These are phyloP conservation scores for Tachypleus tridentatus DNA, from an alignment of 1,140 invertebrate species.

Conservation along the genomic window DNA sequence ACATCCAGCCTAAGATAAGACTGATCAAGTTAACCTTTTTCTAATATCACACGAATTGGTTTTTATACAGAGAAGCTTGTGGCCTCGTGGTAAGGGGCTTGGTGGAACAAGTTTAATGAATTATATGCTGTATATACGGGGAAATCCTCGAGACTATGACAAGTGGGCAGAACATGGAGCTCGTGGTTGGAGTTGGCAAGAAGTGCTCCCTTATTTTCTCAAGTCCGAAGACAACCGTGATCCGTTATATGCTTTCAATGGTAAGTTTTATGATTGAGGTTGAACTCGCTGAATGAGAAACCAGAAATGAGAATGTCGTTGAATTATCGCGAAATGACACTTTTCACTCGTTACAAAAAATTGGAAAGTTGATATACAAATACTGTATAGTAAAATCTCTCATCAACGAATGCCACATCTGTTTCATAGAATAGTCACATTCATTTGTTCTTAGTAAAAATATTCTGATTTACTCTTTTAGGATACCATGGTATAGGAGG, in stretches of 20 bases:
- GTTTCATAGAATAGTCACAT: too few species aligned
- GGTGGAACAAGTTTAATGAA: slow-evolving; percentile 77
- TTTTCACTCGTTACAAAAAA: too few species aligned
- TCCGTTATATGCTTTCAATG: slow-evolving; percentile 34
- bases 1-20: background rate
- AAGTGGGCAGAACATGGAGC: slow-evolving; percentile 81
- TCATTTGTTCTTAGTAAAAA: too few species aligned
- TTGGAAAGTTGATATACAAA: too few species aligned
- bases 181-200: slow-evolving; percentile 76
- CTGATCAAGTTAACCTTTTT: background rate
- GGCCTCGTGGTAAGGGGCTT: slow-evolving; percentile 66
- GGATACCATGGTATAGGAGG: slow-evolving; percentile 64
- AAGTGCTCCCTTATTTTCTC: slow-evolving; percentile 74
- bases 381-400: too few species aligned
- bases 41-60: background rate
- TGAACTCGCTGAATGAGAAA: too few species aligned
- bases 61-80: slow-evolving; percentile 53
- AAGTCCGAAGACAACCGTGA: slow-evolving; percentile 81
- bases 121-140: slow-evolving; percentile 92
- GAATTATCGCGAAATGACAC: too few species aligned
- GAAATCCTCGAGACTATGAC: slow-evolving; percentile 86
- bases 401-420: too few species aligned
- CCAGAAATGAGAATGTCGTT: too few species aligned
- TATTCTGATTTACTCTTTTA: slow-evolving; percentile 18
- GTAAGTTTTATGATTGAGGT: background rate